Evolutionary conservation across 2,888 invertebrate species (phyloP), one percentile per base, ranked within the genome.

Genomic region (Muschampia plurimacula): DNA sequence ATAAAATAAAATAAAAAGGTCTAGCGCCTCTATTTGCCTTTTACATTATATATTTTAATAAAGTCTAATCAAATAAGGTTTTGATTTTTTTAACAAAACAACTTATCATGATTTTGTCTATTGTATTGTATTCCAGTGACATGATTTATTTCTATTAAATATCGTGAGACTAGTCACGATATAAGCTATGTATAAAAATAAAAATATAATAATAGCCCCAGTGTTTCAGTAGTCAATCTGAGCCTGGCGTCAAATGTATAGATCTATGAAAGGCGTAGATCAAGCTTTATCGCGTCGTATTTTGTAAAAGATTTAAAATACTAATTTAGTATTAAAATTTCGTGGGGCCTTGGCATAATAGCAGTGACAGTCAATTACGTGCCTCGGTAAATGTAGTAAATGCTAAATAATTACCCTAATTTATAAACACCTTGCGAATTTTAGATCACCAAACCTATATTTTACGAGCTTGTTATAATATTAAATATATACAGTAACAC

Each of bases 351-450:
- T 75, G 75, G 66, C 75, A 67, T 69, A 73, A 71, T 55, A 52
- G 60, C 63, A 69, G 60, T 65, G 67, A 60, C 71, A 72, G 67
- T 62, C 62, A 67, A 67, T 72, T 72, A 67, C 41, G 67, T 73
- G 73, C 73, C 64, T n/a, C 39, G 10, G 60, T 72, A 52, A 70
- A 70, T 72, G 67, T 62, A 62, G 67, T 66, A 60, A 59, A 71
- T 59, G 66, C 72, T 64, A 70, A 76, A 73, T 76, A 78, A 79
- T 78, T 76, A 78, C 74, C 72, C 75, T 73, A 77, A 77, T 76
- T 77, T 77, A 72, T 75, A 69, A 72, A 68, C 71, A 68, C 74
- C 72, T 77, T 77, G 77, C 74, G 77, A 76, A 76, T 76, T 77
- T 76, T 74, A 75, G 73, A 74, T 74, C 69, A 65, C 67, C 39